Percentiles rank a stretch among this genome's conserved stretches.
Evolutionary conservation across 2,113 vertebrate species (phyloP).

Genomic region (Hemicordylus capensis): DNA sequence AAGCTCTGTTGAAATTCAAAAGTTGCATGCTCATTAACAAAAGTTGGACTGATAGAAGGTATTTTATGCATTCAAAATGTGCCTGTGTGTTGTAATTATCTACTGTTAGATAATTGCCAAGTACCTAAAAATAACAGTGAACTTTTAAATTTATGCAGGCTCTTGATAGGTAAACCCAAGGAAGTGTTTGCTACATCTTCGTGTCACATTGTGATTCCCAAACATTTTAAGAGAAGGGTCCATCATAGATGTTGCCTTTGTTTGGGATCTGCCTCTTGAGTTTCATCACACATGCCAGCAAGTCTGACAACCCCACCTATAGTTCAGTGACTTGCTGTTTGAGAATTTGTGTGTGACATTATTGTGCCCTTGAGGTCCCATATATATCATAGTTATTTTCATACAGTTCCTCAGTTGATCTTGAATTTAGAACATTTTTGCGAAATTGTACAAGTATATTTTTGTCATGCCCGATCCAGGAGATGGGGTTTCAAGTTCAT

Average conservation of each 20-base stretch:
- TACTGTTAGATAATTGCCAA: not conserved
- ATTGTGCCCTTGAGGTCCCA: not conserved
- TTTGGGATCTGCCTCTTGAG: not conserved
- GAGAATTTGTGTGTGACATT: not conserved
- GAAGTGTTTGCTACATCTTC: no score
- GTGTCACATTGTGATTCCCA: not conserved
- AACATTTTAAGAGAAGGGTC: not conserved
- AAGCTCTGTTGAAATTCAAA: not conserved
- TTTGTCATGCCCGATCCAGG: not conserved
- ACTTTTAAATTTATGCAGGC: not conserved
- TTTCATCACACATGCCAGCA: not conserved
- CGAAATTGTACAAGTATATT: not conserved
- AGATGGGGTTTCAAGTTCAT: not conserved
- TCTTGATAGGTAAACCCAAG: not conserved
- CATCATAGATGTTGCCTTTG: not conserved
- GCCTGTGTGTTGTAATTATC: not conserved
- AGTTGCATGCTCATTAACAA: not conserved
- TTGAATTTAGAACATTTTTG: not conserved
- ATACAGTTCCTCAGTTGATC: not conserved
- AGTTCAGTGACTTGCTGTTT: not conserved
- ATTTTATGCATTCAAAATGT: not conserved
- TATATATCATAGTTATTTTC: not conserved
- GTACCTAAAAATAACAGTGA: not conserved
- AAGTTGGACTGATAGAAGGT: not conserved
- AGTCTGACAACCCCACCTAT: not conserved